phyloP scores from a whole-genome alignment of 2,113 vertebrate species.

The Nymphicus hollandicus region DNA sequence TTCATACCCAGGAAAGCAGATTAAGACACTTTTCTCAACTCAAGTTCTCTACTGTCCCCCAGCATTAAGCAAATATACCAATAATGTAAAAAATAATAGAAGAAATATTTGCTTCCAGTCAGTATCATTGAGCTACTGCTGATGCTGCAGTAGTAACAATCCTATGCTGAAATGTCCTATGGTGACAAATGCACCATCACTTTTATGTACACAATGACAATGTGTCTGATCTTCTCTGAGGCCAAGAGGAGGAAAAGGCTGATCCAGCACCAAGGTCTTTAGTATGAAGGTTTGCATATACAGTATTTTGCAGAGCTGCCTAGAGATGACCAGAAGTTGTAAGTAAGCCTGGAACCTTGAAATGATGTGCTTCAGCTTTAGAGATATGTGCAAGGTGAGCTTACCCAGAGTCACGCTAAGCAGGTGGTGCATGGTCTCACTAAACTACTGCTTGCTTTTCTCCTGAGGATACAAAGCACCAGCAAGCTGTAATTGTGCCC shows the following conservation, averaged over 20 bases:
- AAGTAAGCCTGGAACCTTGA: background rate
- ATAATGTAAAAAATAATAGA: background rate
- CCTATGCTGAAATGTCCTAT: background rate
- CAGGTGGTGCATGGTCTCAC: fast-evolving
- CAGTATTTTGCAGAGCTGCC: background rate
- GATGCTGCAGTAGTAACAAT: background rate
- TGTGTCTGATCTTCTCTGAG: background rate
- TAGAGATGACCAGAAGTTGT: background rate
- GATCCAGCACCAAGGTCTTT: background rate
- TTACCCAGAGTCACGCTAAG: background rate
- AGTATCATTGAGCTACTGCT: background rate
- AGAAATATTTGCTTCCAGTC: background rate
- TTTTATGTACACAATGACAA: background rate
- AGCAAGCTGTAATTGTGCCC: background rate
- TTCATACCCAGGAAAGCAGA: background rate
- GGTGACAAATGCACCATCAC: background rate
- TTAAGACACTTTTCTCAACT: background rate
- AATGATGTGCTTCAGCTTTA: background rate
- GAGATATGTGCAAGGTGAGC: background rate
- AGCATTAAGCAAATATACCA: background rate
- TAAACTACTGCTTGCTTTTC: background rate
- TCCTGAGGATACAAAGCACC: background rate
- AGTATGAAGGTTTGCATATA: background rate
- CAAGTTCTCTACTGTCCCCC: background rate
- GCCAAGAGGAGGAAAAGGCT: background rate